Percentiles rank a stretch among this genome's conserved stretches.
Conservation (phyloP, 1,140 invertebrate genomes). For the Oryctes rhinoceros region DNA sequence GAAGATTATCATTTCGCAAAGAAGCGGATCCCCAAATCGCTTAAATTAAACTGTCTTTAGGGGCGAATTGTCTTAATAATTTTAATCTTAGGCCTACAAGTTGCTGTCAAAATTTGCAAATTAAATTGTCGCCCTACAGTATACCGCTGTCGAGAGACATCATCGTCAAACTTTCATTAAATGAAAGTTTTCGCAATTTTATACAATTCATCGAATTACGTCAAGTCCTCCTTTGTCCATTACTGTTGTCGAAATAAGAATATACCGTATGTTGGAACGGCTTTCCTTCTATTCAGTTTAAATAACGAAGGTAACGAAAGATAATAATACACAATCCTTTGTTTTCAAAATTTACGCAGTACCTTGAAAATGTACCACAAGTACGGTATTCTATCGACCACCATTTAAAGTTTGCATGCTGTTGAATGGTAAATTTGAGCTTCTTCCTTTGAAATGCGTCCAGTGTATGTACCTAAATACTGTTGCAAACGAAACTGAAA, state of each 20-base stretch:
- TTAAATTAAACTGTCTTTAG: constrained; percentile 15
- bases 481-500: no score
- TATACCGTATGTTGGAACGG: background rate
- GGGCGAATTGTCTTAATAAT: background rate
- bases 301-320: background rate
- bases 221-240: background rate
- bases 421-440: background rate
- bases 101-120: constrained; percentile 15
- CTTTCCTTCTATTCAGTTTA: background rate
- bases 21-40: background rate
- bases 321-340: background rate
- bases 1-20: constrained; percentile 18
- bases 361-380: no score
- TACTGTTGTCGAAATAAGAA: background rate
- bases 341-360: background rate
- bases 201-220: constrained; percentile 3
- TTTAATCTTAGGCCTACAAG: constrained; percentile 18
- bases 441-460: no score
- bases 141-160: background rate
- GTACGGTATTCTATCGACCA: no score
- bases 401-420: background rate
- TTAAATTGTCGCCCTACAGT: background rate
- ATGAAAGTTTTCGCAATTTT: constrained; percentile 1
- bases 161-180: background rate
- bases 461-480: no score